Evolutionary conservation across 2,888 invertebrate species (phyloP), one percentile per base, ranked within the genome.

Genomic region (Sepioteuthis lessoniana): DNA sequence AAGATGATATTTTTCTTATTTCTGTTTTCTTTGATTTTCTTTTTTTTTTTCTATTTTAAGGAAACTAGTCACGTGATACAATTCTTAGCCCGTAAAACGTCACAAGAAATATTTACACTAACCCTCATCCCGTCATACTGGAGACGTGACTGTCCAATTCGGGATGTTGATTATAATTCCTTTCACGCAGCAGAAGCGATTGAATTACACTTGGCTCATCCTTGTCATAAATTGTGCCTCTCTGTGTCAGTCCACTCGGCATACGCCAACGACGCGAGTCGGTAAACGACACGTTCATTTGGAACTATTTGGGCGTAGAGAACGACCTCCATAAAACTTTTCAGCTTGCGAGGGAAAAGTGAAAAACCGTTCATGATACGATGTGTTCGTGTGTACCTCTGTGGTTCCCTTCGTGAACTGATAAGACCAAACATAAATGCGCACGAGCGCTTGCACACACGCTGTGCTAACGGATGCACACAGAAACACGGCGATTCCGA

Each of bases 301-400:
- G n/a, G 76, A 76, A 76, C 76, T 76, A 76, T 76, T 76, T 76
- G n/a, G 76, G 76, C 76, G n/a, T n/a, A n/a, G 76, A 76, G 76
- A 76, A 76, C n/a, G n/a, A 13, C n/a, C 16, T n/a, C 76, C n/a
- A 76, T 76, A 76, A 55, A 76, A 76, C 76, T 76, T 35, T n/a
- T n/a, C 76, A 16, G 55, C 25, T 5, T 5, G 42, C 42, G 55
- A n/a, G 7, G 76, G n/a, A 13, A 76, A 76, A 76, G 35, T 76
- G 76, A 76, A n/a, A n/a, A 76, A n/a, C n/a, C 13, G 16, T 76
- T 35, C 16, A n/a, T 3, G 13, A 31, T 76, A 10, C 7, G 10
- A n/a, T 35, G n/a, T 2, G 60, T 28, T 31, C 60, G 60, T 31
- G 60, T n/a, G 13, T 10, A 1, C 13, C 76, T 10, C n/a, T n/a